Conservation (phyloP, 2,113 vertebrate species). For the Paratilapia polleni region DNA sequence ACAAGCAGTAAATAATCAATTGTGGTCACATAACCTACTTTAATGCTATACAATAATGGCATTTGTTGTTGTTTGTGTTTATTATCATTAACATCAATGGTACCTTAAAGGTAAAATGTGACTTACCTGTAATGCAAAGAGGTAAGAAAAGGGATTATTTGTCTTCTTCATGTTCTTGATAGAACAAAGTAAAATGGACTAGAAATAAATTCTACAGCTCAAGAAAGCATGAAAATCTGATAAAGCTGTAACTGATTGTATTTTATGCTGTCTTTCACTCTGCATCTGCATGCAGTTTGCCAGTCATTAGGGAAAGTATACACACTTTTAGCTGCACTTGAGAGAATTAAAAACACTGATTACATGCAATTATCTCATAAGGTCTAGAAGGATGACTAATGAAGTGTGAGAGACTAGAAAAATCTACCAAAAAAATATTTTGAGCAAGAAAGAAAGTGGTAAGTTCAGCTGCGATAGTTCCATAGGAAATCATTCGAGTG, state of each 20-base stretch:
- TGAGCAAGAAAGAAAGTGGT: neutral
- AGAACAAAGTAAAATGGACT: neutral
- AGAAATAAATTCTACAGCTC: neutral
- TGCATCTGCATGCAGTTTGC: neutral
- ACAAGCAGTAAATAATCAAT: neutral
- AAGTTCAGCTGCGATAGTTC: neutral
- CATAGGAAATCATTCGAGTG: slow-evolving; percentile 11
- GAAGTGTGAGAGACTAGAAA: neutral
- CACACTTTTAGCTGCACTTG: neutral
- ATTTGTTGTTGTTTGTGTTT: neutral
- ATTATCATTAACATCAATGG: neutral
- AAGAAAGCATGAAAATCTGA: neutral
- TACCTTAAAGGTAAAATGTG: rapidly evolving
- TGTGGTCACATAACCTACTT: neutral
- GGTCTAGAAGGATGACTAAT: neutral
- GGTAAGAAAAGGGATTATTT: neutral
- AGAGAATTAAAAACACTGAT: neutral
- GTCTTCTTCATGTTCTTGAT: neutral
- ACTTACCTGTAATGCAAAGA: neutral
- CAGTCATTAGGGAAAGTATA: neutral
- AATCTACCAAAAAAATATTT: neutral
- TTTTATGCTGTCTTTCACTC: neutral
- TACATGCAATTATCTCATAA: neutral
- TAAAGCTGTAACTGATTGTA: neutral
- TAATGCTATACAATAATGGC: neutral